Base-by-base conservation (phyloP, 1,140 invertebrate genomes). In the Plutomurus gul region DNA sequence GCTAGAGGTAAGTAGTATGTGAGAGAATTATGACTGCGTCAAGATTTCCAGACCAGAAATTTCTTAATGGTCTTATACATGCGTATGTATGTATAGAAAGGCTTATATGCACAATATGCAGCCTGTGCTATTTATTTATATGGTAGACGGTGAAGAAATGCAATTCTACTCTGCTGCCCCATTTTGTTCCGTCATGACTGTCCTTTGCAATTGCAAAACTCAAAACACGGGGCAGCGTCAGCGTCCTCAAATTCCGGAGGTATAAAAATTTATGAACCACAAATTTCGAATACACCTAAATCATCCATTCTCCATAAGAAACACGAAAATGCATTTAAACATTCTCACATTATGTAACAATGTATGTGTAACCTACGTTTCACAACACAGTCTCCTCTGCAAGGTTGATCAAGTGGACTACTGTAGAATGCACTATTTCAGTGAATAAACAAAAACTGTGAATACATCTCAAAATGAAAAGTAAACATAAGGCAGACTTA, bases 41-140 rank as follows among this genome's bases (percentile, higher is more conserved):
- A 79, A 79, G 77, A 79, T 79, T 79, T 74, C 77, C 77, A 74
- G 77, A 79, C 77, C 77, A 79, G 71, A 72, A 79, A 79, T 74
- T 79, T 51, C 51, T 73, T 73, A 40, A 36, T 22, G 70, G 20
- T 40, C n/a, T 20, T 22, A 73, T 43, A 73, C 37, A 43, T n/a
- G 36, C 36, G 27, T 65, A 27, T 30, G 56, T 65, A 65, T 25
- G 56, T 33, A 33, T 65, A n/a, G n/a, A n/a, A n/a, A n/a, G n/a
- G n/a, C n/a, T n/a, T n/a, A n/a, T n/a, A n/a, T n/a, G n/a, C n/a
- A n/a, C n/a, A n/a, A n/a, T n/a, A n/a, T n/a, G n/a, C n/a, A n/a
- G n/a, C n/a, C n/a, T n/a, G n/a, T n/a, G n/a, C n/a, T n/a, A n/a
- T n/a, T n/a, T n/a, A n/a, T n/a, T n/a, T n/a, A n/a, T n/a, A n/a